Evolutionary conservation across 2,888 invertebrate species (phyloP), one percentile per base, ranked within the genome.

Genomic region (Aleiodes leptofemur): DNA sequence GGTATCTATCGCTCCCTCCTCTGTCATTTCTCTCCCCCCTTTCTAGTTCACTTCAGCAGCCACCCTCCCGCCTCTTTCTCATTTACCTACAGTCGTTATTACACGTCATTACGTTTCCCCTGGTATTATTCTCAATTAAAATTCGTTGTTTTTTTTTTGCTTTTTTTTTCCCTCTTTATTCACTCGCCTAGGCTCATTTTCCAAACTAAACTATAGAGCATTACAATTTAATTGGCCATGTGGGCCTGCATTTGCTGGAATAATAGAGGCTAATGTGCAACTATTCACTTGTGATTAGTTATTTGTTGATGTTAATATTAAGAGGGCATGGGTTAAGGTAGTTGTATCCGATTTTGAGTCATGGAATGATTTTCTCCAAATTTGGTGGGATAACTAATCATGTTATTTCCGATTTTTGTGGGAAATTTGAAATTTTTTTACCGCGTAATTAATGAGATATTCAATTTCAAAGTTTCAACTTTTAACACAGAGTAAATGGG

Each of bases 21-120:
- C 29, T 29, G 48, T n/a, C 13, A 16, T 53, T 34, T 29, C 43
- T 9, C 43, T 9, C 43, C 14, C 11, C 50, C 50, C 29, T 6
- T n/a, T 9, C 66, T 9, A 5, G 5, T 53, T 14, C 51, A 50
- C 38, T 53, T n/a, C n/a, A 13, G 16, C n/a, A 13, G 16, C 50
- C 68, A 68, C 31, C 29, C 68, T 16, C 53, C 53, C 31, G 31
- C 23, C 59, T 29, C 23, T 29, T 34, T 23, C 34, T 29, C 51
- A 16, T 51, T 13, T 31, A 68, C 50, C 68, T 50, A 31, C 68
- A 29, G n/a, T 68, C 66, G 76, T 79, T 77, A 79, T 77, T 77
- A 79, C 79, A 79, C 77, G 79, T 77, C 79, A 79, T 79, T 77
- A 77, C 77, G 72, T 72, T 43, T 53, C 69, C 64, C 16, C 50